These are phyloP conservation scores for Sus cebifrons DNA, from an alignment of 2,797 vertebrate species.

Conservation along the genomic window DNA sequence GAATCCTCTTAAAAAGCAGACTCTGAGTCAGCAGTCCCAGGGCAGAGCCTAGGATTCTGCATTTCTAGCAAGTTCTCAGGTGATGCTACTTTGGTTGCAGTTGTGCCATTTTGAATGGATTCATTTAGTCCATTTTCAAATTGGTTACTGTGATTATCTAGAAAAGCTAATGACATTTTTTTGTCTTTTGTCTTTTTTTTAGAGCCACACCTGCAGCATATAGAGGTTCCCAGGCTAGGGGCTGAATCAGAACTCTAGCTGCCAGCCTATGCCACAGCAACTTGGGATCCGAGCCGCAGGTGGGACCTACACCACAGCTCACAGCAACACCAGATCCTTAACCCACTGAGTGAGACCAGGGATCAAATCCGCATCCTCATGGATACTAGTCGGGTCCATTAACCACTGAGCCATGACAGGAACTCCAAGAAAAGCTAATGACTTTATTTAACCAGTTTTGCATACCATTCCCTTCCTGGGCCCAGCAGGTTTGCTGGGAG, in stretches of 20 bases:
- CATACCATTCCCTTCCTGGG: conserved; percentile 41
- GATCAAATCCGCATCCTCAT: too few species aligned
- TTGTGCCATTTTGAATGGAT: not conserved
- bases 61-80: not conserved
- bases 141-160: not conserved
- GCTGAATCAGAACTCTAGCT: too few species aligned
- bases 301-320: too few species aligned
- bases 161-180: conserved; percentile 9
- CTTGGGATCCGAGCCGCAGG: too few species aligned
- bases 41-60: not conserved
- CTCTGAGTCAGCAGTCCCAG: not conserved
- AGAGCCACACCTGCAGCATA: too few species aligned
- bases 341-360: too few species aligned
- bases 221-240: too few species aligned
- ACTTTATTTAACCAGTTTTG: conserved; percentile 55
- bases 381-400: too few species aligned
- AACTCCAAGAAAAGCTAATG: not conserved
- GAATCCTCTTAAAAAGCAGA: not conserved
- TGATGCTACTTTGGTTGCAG: rapidly evolving
- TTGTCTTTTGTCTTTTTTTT: too few species aligned
- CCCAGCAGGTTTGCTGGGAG: not conserved
- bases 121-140: not conserved
- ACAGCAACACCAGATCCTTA: too few species aligned
- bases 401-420: too few species aligned
- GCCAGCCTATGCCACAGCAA: too few species aligned